A percentile compares a stretch with the other conserved stretches of the same genome.
Conservation (phyloP, 1,140 invertebrate species). For the Drosophila tani region DNA sequence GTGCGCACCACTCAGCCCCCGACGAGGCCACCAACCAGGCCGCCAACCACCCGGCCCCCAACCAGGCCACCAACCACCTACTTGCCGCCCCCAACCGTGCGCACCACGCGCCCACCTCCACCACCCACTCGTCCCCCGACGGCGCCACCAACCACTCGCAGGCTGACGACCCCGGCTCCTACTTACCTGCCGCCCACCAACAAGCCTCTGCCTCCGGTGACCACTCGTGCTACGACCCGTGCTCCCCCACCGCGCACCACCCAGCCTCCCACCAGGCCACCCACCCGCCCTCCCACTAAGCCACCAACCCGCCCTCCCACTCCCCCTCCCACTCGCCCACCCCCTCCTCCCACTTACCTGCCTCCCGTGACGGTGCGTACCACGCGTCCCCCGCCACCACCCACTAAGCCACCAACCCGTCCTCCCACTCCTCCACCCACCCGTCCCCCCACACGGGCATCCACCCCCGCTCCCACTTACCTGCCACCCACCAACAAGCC, state of each 20-base stretch:
- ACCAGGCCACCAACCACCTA: conserved; percentile 31
- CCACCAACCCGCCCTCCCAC: conserved; percentile 45
- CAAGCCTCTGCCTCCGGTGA: conserved; percentile 35
- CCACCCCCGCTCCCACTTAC: too few species aligned
- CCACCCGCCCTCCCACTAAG: conserved; percentile 34
- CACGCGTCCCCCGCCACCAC: conserved; percentile 46
- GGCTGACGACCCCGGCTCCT: conserved; percentile 29
- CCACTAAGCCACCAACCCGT: conserved; percentile 48
- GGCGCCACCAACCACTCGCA: conserved; percentile 33
- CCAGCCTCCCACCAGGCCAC: conserved; percentile 51
- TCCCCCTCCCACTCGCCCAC: conserved; percentile 52
- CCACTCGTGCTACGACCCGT: conserved; percentile 26
- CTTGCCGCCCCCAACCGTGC: conserved; percentile 31
- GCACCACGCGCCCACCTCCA: conserved; percentile 11
- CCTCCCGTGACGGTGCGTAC: conserved; percentile 46
- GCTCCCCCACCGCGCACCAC: conserved; percentile 43
- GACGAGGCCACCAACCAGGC: conserved; percentile 31
- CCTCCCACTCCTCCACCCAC: conserved; percentile 46
- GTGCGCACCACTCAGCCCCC: background rate
- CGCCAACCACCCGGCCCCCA: conserved; percentile 1
- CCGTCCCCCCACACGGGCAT: conserved; percentile 21
- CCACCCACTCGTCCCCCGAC: conserved; percentile 33
- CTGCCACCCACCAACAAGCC: conserved; percentile 11
- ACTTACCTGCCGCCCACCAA: conserved; percentile 66
- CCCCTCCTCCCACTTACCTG: conserved; percentile 61